Conservation (phyloP, 2,888 invertebrate species). For the Crossocerus cetratus region DNA sequence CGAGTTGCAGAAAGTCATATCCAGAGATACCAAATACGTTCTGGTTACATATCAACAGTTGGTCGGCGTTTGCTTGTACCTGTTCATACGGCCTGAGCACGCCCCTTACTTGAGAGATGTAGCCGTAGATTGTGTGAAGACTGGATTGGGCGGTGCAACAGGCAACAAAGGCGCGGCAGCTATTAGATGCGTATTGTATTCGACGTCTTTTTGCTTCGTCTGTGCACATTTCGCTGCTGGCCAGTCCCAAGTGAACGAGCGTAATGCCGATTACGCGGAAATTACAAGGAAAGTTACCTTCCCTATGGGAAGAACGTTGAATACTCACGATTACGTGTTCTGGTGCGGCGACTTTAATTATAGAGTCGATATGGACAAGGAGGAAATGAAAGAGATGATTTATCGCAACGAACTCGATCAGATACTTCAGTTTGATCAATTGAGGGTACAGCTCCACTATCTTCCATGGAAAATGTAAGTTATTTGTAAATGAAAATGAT, state of each 20-base stretch:
- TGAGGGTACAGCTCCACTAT: slow-evolving; percentile 33
- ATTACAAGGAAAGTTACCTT: slow-evolving; percentile 94
- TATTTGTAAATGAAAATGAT: not conserved
- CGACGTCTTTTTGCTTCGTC: slow-evolving; percentile 97
- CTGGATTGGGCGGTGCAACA: slow-evolving; percentile 98
- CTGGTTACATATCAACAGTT: slow-evolving; percentile 95
- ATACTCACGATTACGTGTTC: slow-evolving; percentile 98
- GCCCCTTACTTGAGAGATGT: slow-evolving; percentile 95
- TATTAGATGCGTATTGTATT: slow-evolving; percentile 93
- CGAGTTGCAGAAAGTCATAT: slow-evolving; percentile 94
- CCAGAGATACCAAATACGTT: slow-evolving; percentile 91
- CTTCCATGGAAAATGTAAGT: not conserved
- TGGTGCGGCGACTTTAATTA: slow-evolving; percentile 99
- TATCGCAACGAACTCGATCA: slow-evolving; percentile 85
- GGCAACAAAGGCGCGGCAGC: slow-evolving; percentile 97
- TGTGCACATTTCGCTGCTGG: slow-evolving; percentile 99
- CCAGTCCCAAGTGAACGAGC: slow-evolving; percentile 94
- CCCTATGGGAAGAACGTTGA: slow-evolving; percentile 93
- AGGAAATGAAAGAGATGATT: slow-evolving; percentile 92
- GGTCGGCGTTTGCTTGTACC: slow-evolving; percentile 97
- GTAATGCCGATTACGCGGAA: slow-evolving; percentile 98
- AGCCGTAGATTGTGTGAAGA: slow-evolving; percentile 97
- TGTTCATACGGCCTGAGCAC: slow-evolving; percentile 94
- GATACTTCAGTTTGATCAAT: slow-evolving; percentile 91
- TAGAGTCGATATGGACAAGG: slow-evolving; percentile 96